Percentiles rank a stretch among this genome's conserved stretches.
Conservation (phyloP, 2,113 vertebrate genomes). For the Seriola quinqueradiata region DNA sequence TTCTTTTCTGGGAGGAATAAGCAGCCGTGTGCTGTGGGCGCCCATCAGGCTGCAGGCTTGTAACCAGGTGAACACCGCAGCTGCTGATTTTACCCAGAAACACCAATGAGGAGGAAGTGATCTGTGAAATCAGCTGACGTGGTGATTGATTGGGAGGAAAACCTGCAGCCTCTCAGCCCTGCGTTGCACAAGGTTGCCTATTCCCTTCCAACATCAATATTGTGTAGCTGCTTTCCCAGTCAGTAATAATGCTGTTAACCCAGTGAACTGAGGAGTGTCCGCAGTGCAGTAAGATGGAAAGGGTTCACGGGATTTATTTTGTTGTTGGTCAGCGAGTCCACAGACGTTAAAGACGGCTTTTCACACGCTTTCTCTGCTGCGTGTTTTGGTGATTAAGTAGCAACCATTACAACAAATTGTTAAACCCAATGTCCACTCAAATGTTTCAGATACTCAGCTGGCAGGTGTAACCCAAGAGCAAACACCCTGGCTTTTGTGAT, state of each 20-base stretch:
- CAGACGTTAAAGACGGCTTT: neutral
- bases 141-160: constrained; percentile 44
- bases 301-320: neutral
- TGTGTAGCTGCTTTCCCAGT: constrained; percentile 28
- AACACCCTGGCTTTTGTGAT: neutral
- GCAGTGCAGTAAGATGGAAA: neutral
- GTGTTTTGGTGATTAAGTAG: neutral
- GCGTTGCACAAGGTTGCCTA: neutral
- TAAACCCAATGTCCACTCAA: neutral
- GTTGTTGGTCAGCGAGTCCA: neutral
- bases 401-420: neutral
- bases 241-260: constrained; percentile 32
- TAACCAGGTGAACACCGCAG: constrained; percentile 5
- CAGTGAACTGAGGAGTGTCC: neutral
- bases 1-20: constrained; percentile 15
- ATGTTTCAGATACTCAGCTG: neutral
- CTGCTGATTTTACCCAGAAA: constrained; percentile 33
- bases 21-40: neutral
- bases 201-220: constrained; percentile 20
- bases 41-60: neutral
- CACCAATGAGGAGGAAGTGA: constrained; percentile 26
- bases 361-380: too few species aligned
- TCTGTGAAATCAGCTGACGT: constrained; percentile 44
- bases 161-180: constrained; percentile 7
- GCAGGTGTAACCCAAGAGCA: neutral